Base-by-base conservation (phyloP, 2,113 vertebrate species). In the Centropus bengalensis region DNA sequence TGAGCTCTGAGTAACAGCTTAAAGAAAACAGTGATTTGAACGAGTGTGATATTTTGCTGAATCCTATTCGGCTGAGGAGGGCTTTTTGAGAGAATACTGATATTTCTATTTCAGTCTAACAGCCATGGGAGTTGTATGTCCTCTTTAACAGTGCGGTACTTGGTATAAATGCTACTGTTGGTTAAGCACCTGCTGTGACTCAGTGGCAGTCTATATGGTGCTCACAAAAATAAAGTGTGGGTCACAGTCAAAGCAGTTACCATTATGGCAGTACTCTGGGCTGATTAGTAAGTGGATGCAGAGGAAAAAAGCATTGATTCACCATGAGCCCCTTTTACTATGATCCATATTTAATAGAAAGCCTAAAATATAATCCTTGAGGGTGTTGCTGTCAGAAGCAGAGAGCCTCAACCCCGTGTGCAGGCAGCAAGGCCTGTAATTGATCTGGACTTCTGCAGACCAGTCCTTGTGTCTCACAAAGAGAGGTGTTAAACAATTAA, bases 161-260 rank as follows among this genome's bases (percentile, higher is more conserved):
- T 89, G 81, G 81, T 66, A 82, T 40, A 73, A 82, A 18, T 33
- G 42, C 49, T 89, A 62, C 33, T 84, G 54, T 38, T 30, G 44
- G 44, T 86, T 84, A 54, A 81, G 77, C 52, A 59, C 52, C 52
- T 92, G 63, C 80, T 71, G 69, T 82, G 67, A 55, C 67, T 88
- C 91, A 85, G 82, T 70, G 33, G 55, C 40, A 70, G 63, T 70
- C 47, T 67, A 3, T 58, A 27, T 1, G n/a, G 32, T 32, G 60
- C 47, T 92, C 24, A 59, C 38, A 87, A 63, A 63, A 82, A 26
- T 58, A 69, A 55, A 90, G 67, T 7, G 5, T 8, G 24, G 63
- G 33, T 88, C 68, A 73, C 55, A 64, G 79, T 83, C 60, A 71
- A 58, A 68, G 56, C 40, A 63, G 67, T 67, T 47, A 78, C 38